phyloP scores from a whole-genome alignment of 2,888 invertebrate species.

The Metallyticus violacea region DNA sequence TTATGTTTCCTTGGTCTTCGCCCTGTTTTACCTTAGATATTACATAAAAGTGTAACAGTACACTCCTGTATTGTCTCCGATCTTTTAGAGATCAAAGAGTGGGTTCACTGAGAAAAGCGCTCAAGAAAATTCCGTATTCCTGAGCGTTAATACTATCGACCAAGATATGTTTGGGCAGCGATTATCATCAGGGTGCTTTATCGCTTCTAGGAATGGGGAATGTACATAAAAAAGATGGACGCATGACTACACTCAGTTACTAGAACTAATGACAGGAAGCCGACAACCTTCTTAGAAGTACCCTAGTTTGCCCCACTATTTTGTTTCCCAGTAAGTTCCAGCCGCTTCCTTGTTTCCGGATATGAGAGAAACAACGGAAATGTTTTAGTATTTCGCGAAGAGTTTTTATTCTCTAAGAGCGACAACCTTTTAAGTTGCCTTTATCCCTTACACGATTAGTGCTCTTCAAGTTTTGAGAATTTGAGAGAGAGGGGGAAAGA shows the following conservation, averaged over 20 bases:
- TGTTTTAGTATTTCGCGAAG: background rate
- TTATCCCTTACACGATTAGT: background rate
- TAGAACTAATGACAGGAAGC: background rate
- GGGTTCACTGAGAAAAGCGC: background rate
- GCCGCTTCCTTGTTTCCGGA: background rate
- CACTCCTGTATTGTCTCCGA: too few species aligned
- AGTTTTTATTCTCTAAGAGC: background rate
- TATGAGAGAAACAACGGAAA: background rate
- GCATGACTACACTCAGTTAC: background rate
- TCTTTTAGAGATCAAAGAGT: too few species aligned
- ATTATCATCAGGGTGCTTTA: background rate
- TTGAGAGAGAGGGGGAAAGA: background rate
- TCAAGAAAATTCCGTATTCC: background rate
- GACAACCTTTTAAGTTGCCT: background rate
- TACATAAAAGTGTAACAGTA: too few species aligned
- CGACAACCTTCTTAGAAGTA: background rate
- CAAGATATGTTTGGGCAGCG: background rate
- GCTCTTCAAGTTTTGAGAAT: background rate
- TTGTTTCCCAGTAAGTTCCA: background rate
- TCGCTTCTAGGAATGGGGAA: background rate
- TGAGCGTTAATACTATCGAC: background rate
- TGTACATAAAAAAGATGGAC: background rate
- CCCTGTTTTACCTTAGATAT: too few species aligned
- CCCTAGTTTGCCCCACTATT: background rate
- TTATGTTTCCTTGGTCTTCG: too few species aligned